Evolutionary conservation across 35 echinoderm and acorn worm genomes (phyloP), one percentile per base, ranked within the genome.

Genomic region (Ptychodera flava): DNA sequence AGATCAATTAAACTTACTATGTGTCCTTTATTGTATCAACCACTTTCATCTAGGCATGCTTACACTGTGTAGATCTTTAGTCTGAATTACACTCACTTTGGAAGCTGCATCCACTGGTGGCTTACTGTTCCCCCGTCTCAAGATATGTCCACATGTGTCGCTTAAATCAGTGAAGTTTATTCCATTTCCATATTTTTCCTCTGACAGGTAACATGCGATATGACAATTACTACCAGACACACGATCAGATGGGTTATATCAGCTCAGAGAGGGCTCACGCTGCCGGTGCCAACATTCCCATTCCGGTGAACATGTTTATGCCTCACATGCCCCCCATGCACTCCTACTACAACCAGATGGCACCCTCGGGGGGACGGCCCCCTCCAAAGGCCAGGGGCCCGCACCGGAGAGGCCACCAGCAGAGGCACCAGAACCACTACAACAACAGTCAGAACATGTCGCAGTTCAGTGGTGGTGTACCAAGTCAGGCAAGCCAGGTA

Each of bases 261-360:
- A 87, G 89, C 79, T 87, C 92, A 0, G 90, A 93, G 38, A 90
- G 88, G 1, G 86, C 95, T 82, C 92, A 93, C 38, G 85, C 93
- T 37, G 90, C 92, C 28, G 92, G 84, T 12, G 88, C 88, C 79
- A 92, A 93, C 76, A 35, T 97, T 33, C 95, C 95, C 16, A 90
- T 97, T 35, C 95, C 95, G 1, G 95, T 97, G 22, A 93, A 93
- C 86, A 94, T 97, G 95, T 97, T 97, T 82, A 94, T 97, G 95
- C 89, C 90, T 37, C 95, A 92, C 2, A 92, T 92, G 52, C 93
- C 92, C 37, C 92, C 92, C n/a, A 32, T 85, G 29, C 87, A 85
- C 0, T 97, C 88, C 92, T 97, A 89, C 92, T 93, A 97, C 90
- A 91, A 91, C 35, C 88, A 88, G n/a, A 77, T 78, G 16, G 79